These are phyloP conservation scores for Corynorhinus townsendii DNA, from an alignment of 2,113 vertebrate genomes.

Conservation along the genomic window DNA sequence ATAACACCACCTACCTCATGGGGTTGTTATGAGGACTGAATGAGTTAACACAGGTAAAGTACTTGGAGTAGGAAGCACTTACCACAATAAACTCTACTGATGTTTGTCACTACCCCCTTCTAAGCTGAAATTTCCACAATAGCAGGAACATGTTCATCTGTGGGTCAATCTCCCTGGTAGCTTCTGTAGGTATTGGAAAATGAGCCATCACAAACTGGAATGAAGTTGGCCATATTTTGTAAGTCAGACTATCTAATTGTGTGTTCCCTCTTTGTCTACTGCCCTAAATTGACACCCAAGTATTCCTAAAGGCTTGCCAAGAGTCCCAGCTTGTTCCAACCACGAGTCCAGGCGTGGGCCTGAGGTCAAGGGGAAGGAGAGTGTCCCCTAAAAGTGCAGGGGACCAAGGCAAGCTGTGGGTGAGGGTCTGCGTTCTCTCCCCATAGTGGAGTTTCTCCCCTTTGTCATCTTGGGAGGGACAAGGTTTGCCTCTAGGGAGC, in stretches of 20 bases:
- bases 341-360: background rate
- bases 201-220: background rate
- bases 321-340: background rate
- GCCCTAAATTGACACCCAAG: background rate
- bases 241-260: background rate
- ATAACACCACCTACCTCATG: background rate
- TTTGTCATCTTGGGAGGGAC: background rate
- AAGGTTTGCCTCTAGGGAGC: background rate
- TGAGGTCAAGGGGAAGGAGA: too few relatives aligned
- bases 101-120: background rate
- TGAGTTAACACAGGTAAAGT: background rate
- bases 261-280: background rate
- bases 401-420: background rate
- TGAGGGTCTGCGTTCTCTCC: background rate
- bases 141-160: background rate
- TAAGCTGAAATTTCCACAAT: background rate
- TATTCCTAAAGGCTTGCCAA: background rate
- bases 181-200: background rate
- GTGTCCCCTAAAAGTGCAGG: background rate
- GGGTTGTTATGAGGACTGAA: background rate
- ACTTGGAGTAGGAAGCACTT: background rate
- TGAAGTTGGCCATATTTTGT: background rate
- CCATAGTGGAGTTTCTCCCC: background rate
- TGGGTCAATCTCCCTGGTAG: background rate
- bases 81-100: accelerated